A percentile compares a stretch with the other conserved stretches of the same genome.
These are phyloP conservation scores for Sandelia bainsii DNA, from an alignment of 2,797 vertebrate species.

Conservation along the genomic window DNA sequence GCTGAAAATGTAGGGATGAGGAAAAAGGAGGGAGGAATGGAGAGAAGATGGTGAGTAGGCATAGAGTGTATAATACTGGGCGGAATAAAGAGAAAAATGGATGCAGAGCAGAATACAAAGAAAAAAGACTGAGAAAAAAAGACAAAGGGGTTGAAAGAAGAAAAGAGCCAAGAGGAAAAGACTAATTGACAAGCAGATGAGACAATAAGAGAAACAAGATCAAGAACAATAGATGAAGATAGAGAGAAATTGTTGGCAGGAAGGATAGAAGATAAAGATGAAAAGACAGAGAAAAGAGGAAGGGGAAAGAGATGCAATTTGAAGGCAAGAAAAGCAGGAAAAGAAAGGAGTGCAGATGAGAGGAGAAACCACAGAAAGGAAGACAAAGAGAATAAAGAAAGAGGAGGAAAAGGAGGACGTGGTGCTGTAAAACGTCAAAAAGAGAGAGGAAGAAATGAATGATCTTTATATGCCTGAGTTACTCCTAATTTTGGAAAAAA, in stretches of 20 bases:
- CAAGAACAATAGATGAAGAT: conserved; percentile 8
- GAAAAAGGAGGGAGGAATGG: not conserved
- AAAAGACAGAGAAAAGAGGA: not conserved
- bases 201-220: not conserved
- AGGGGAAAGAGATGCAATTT: not conserved
- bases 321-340: not conserved
- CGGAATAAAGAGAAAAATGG: not conserved
- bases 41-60: not conserved
- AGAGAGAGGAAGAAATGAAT: conserved; percentile 20
- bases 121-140: not conserved
- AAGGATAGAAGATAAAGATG: conserved; percentile 3
- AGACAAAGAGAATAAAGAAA: not conserved
- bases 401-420: not conserved
- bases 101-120: not conserved
- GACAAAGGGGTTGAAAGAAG: not conserved
- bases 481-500: conserved; percentile 25
- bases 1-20: conserved; percentile 7
- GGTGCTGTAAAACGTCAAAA: conserved; percentile 10
- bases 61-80: not conserved
- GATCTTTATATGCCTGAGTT: conserved; percentile 36
- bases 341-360: not conserved
- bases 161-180: not conserved
- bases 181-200: not conserved
- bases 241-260: not conserved
- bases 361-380: conserved; percentile 1